A percentile compares a stretch with the other conserved stretches of the same genome.
Evolutionary conservation across 2,888 invertebrate species (phyloP).

Genomic region (Chrysolina haemoptera): DNA sequence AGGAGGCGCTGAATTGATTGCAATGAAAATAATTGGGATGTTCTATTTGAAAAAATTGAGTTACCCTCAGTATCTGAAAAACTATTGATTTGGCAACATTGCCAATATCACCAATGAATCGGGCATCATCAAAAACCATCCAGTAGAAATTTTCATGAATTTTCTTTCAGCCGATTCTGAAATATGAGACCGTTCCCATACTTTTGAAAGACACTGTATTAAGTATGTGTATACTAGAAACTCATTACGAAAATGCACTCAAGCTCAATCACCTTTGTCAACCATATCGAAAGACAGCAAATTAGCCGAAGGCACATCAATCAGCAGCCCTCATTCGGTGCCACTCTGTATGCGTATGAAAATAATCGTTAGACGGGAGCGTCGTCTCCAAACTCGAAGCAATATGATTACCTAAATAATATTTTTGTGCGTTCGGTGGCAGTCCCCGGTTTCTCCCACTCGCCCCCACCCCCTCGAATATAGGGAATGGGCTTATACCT

Average conservation of each 20-base stretch:
- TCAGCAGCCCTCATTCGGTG: conserved; percentile 4
- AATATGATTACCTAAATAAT: conserved; percentile 47
- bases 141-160: too few relatives aligned
- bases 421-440: conserved; percentile 47
- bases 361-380: conserved; percentile 28
- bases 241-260: background rate
- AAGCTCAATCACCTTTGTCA: background rate
- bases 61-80: too few relatives aligned
- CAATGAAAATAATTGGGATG: too few relatives aligned
- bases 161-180: too few relatives aligned
- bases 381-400: conserved; percentile 32
- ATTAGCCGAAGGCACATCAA: conserved; percentile 9
- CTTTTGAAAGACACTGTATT: too few relatives aligned
- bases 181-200: too few relatives aligned
- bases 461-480: conserved; percentile 36
- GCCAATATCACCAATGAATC: too few relatives aligned
- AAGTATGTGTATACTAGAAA: background rate
- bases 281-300: background rate
- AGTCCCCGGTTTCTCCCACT: conserved; percentile 28
- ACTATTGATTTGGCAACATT: too few relatives aligned
- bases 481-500: conserved; percentile 58
- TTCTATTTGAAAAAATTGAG: too few relatives aligned
- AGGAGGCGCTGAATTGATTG: too few relatives aligned
- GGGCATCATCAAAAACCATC: too few relatives aligned
- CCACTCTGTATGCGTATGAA: conserved; percentile 28